Evolutionary conservation across 2,797 vertebrate genomes (phyloP).

Genomic region (Synaphobranchus kaupii): DNA sequence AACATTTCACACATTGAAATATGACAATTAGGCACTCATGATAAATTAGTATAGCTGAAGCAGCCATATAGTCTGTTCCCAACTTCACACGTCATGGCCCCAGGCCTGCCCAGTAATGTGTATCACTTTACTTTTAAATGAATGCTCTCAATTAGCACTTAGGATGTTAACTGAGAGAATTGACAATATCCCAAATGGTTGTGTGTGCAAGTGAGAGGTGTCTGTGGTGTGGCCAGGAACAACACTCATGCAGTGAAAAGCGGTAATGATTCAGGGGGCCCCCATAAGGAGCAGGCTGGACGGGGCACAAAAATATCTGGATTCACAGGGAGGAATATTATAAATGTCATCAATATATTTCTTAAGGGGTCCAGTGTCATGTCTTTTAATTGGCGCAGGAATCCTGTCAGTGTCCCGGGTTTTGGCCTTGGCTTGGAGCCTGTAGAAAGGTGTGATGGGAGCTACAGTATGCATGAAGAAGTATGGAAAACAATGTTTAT

Average conservation of each 20-base stretch:
- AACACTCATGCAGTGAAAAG: background rate
- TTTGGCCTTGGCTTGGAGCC: no score
- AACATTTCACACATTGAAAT: no score
- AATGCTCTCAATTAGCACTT: background rate
- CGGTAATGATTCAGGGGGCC: background rate
- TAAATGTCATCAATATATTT: background rate
- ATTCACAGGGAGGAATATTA: background rate
- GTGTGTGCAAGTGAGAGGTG: background rate
- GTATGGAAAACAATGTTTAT: no score
- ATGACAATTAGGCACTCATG: background rate
- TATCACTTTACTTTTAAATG: background rate
- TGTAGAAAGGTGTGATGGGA: background rate
- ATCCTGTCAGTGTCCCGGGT: no score
- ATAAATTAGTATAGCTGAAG: background rate
- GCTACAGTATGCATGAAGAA: no score
- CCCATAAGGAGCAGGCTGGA: no score
- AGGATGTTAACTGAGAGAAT: background rate
- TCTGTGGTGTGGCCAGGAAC: background rate
- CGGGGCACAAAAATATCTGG: background rate
- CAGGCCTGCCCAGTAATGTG: background rate
- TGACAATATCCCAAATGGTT: background rate
- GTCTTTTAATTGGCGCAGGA: background rate
- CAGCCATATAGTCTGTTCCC: background rate
- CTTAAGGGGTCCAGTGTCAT: background rate
- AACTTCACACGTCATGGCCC: slow-evolving; percentile 2